Base-by-base conservation (phyloP, 2,113 vertebrate species). In the Halcyon malimbica region DNA sequence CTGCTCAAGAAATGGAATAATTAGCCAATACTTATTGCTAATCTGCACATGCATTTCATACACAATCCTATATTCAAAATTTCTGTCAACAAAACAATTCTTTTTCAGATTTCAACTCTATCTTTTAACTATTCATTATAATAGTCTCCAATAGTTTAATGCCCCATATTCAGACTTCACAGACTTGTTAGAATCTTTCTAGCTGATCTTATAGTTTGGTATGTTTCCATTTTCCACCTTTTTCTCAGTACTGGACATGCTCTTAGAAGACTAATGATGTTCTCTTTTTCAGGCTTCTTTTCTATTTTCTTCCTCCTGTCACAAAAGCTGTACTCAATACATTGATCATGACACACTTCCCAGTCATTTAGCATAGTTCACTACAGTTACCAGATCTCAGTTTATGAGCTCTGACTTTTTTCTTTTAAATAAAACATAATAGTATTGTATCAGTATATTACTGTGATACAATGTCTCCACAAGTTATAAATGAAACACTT, bases 301-400 rank as follows among this genome's bases (percentile, higher is more conserved):
- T 67, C 59, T 80, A 64, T 53, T 89, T 87, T 95, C 63, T 90
- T 85, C 57, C 26, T 79, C n/a, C 54, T 90, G 41, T 77, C 90
- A 94, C 48, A 86, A 88, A 77, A 37, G n/a, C 35, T 73, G 63
- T 48, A 60, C 57, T 92, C 28, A 71, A 87, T 44, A 42, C 39
- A 94, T n/a, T 16, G 51, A 64, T 93, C 74, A 84, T 82, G 39
- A 89, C 73, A 71, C 50, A 65, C 53, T 93, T 96, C 84, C 64
- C 50, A 94, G 41, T 44, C 81, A 91, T 69, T 93, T 90, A 82
- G 44, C 67, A 79, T 19, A 64, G 65, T 69, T 90, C 84, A 85
- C 33, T 93, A 48, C 78, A 84, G 53, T 76, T 44, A 83, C n/a
- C 13, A 75, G 41, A 78, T 87, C 85, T 93, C 79, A 54, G 37